Evolutionary conservation across 1,140 invertebrate species (phyloP), one percentile per base, ranked within the genome.

Genomic region (Bombus confusus): DNA sequence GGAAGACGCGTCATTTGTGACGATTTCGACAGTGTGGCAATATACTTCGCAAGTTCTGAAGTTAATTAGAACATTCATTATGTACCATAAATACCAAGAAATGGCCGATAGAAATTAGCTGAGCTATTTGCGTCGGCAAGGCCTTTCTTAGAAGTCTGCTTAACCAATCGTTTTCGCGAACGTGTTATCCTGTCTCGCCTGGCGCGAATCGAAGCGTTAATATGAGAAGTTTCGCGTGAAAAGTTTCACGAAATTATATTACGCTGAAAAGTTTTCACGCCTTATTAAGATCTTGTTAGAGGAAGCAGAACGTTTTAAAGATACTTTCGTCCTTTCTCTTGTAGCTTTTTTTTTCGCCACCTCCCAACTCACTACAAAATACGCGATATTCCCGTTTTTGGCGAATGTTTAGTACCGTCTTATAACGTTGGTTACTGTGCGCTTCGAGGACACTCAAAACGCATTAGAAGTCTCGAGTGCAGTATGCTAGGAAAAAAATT

Each of bases 261-360:
- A 85, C 68, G 80, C 59, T 73, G 66, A 72, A 83, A 81, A 88
- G 73, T 88, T 88, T 88, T 85, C 76, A 80, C 57, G 77, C 79
- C 73, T 88, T 74, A 80, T 88, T 81, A 88, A 73, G 28, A 77
- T 80, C n/a, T 75, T 76, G 59, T 83, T 83, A 68, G 62, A 18
- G 41, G 31, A 25, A n/a, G 34, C 43, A 68, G 43, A 83, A 76
- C 62, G 62, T 68, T 77, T 83, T 77, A 77, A 76, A 47, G 73
- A 77, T 52, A 83, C 34, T 68, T 68, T 64, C 57, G 62, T 75
- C 12, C 31, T 3, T 12, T 34, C 18, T 34, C 47, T 74, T 18
- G 18, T 52, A 52, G 5, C 18, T 52, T 25, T 13, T 25, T 47
- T 74, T 47, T n/a, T 52, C 9, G 6, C 0, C 28, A 13, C 1